phyloP scores from a whole-genome alignment of 1,140 invertebrate species.

The Pseudomyrmex gracilis region DNA sequence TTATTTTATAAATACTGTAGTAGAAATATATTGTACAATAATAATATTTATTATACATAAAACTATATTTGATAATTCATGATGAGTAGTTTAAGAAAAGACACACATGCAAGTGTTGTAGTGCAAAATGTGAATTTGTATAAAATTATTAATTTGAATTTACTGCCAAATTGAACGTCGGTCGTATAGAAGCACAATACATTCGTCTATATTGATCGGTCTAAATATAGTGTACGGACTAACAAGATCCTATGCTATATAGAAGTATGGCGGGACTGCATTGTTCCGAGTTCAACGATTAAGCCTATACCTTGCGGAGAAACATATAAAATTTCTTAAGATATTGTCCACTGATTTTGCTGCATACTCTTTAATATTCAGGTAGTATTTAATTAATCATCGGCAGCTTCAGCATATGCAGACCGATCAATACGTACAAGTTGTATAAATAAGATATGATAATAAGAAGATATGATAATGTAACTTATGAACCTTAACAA shows the following conservation, averaged over 20 bases:
- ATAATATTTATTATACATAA: too few species aligned
- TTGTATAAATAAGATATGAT: conserved; percentile 1
- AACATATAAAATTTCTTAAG: conserved; percentile 44
- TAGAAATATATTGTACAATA: too few species aligned
- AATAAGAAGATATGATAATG: not conserved
- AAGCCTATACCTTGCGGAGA: not conserved
- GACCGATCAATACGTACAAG: conserved; percentile 30
- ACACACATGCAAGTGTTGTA: too few species aligned
- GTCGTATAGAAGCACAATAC: conserved; percentile 49
- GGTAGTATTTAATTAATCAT: conserved; percentile 50
- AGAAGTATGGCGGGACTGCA: conserved; percentile 68
- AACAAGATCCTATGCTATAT: conserved; percentile 66
- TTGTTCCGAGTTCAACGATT: conserved; percentile 59
- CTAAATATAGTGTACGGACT: conserved; percentile 74
- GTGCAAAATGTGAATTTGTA: too few species aligned
- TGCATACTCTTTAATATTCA: conserved; percentile 29
- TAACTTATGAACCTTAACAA: not conserved
- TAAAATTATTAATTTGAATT: too few species aligned
- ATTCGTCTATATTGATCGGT: conserved; percentile 72
- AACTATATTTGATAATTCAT: too few species aligned
- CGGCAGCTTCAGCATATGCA: conserved; percentile 36
- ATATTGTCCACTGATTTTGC: not conserved
- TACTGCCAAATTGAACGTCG: too few species aligned
- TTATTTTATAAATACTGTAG: too few species aligned
- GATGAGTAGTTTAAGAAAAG: too few species aligned